Evolutionary conservation across 2,888 invertebrate species (phyloP), one percentile per base, ranked within the genome.

Genomic region (Lottia scabra): DNA sequence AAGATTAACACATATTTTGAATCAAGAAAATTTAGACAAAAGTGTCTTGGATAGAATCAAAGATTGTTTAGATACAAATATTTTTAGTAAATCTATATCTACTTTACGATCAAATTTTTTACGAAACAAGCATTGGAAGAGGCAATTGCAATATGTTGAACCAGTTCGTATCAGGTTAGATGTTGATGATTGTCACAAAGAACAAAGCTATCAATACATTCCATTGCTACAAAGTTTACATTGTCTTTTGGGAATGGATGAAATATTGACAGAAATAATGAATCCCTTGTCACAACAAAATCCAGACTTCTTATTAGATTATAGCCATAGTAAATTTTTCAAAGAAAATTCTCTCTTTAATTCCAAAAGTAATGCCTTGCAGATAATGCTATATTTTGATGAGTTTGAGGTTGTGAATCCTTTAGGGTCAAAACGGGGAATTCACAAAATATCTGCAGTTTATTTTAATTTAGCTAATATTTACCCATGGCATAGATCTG

Each of bases 381-480:
- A 65, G n/a, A 46, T 70, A 26, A 30, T 65, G 23, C 63, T 73
- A 27, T 73, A 73, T 70, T 56, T 43, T n/a, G n/a, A n/a, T n/a
- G n/a, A n/a, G n/a, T n/a, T n/a, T n/a, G n/a, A n/a, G n/a, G n/a
- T n/a, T n/a, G 65, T 65, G 16, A 73, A 73, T 27, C 73, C 67
- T 1, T n/a, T 73, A 8, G 65, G 70, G 16, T 44, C 65, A n/a
- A 43, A 69, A 15, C 6, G 26, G 2, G 44, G 23, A 19, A 46
- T 43, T 43, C 73, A 73, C 26, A 73, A 73, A 70, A 15, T 70
- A 45, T 23, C 38, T 23, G 48, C 65, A 12, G 30, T 73, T 26
- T 70, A 73, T 65, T 73, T 26, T 65, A n/a, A 13, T 23, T 62
- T 65, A 26, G 62, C 43, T 3, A 70, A 73, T 70, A n/a, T 73